Evolutionary conservation across 2,797 vertebrate genomes (phyloP), one percentile per base, ranked within the genome.

Genomic region (Tachyglossus aculeatus): DNA sequence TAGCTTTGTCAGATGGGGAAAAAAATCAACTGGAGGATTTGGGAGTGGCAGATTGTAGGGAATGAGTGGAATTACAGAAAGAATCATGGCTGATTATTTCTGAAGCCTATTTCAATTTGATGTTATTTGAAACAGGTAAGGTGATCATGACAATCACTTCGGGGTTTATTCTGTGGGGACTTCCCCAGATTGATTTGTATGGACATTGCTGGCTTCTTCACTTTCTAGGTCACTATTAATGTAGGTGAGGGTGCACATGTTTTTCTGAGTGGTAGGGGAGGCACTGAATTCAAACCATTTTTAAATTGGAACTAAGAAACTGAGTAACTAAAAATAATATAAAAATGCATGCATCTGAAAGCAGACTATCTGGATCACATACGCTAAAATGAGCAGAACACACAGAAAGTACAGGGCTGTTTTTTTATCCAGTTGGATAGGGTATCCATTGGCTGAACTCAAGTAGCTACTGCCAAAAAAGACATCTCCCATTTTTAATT

Each of bases 351-450:
- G 72, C 52, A 41, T 79, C 63, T 74, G 73, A 88, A 57, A 3
- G 19, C 67, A 16, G 57, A 62, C 64, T 81, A 65, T 66, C 52
- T 71, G 73, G 74, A 79, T 74, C 61, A 75, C 22, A 71, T 0
- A 72, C 3, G 56, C 48, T 65, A 75, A 78, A 82, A 62, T 76
- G 53, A 64, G 54, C 61, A 88, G 86, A 87, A 83, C 85, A 81
- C 75, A 77, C 57, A 87, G 67, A 66, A 67, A 77, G 77, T 83
- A 53, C 29, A 68, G 69, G 54, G 44, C 66, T 73, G 70, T 78
- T 88, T 88, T 88, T 81, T 81, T 84, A 84, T 86, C 81, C 70
- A 71, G 61, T 78, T 89, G 84, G 84, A 85, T 82, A 86, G 44
- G 78, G 71, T 65, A 37, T 78, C 77, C 78, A 78, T 87, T 90